These are phyloP conservation scores for Pteropus alecto DNA, from an alignment of 2,113 vertebrate genomes.

Conservation along the genomic window DNA sequence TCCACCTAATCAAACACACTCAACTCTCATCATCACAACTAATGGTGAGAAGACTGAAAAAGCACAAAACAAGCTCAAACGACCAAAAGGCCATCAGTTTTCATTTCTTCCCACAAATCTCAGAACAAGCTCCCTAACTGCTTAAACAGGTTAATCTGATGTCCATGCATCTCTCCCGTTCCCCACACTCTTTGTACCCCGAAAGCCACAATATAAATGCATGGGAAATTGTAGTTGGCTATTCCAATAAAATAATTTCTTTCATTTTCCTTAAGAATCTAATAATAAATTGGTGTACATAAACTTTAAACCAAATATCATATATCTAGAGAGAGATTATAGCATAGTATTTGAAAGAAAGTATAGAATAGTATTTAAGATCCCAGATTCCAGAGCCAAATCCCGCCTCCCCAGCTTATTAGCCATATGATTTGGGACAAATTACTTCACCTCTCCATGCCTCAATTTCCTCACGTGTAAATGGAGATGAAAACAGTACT, in stretches of 20 bases:
- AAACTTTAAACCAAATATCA: neutral
- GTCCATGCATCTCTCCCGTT: neutral
- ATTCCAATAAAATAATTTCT: neutral
- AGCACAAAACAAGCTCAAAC: neutral
- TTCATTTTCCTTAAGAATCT: neutral
- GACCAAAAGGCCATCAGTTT: neutral
- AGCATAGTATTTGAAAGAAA: neutral
- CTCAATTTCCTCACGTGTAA: neutral
- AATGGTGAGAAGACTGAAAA: neutral
- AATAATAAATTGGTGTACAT: neutral
- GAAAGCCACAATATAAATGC: neutral
- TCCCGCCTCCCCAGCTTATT: neutral
- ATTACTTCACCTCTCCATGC: neutral
- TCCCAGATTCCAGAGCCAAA: neutral
- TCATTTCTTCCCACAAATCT: neutral
- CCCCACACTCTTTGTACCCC: neutral
- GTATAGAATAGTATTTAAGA: neutral
- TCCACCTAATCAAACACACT: neutral
- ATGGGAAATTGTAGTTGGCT: neutral
- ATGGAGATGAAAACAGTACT: neutral
- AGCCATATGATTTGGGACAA: neutral
- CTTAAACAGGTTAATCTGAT: neutral
- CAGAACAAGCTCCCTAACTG: neutral
- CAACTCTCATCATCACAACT: neutral
- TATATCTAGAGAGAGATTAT: neutral